These are phyloP conservation scores for Pachypanchax playfairii DNA, from an alignment of 2,113 vertebrate genomes.

Conservation along the genomic window DNA sequence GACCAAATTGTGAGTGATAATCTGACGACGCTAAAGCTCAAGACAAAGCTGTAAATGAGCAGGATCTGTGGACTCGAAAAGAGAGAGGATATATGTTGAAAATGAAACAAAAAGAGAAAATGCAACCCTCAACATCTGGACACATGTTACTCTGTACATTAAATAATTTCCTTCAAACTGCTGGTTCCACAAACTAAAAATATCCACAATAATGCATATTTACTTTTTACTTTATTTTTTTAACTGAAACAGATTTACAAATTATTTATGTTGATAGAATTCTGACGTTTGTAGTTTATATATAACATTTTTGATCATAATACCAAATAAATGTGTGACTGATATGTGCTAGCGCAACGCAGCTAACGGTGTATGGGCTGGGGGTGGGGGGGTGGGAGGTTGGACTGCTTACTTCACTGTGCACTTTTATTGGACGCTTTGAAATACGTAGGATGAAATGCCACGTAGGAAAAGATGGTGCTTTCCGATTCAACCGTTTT, in stretches of 20 bases:
- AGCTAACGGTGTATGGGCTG: too few species aligned
- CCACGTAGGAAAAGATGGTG: too few species aligned
- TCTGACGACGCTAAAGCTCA: constrained; percentile 27
- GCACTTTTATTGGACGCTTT: too few species aligned
- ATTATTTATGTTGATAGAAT: not conserved
- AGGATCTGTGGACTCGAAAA: not conserved
- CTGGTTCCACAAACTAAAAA: not conserved
- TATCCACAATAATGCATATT: not conserved
- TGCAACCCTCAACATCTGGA: too few species aligned
- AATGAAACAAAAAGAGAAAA: not conserved
- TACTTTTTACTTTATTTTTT: not conserved
- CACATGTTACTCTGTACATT: not conserved
- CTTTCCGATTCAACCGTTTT: too few species aligned
- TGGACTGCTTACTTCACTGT: too few species aligned
- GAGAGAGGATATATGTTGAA: constrained; percentile 1
- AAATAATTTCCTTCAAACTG: constrained; percentile 2
- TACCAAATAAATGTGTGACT: too few species aligned
- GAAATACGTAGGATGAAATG: too few species aligned
- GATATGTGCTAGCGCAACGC: too few species aligned
- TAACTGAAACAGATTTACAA: constrained; percentile 3
- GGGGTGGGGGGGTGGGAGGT: too few species aligned
- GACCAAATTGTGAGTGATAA: constrained; percentile 44
- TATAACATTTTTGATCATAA: too few species aligned
- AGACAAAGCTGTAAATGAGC: constrained; percentile 32
- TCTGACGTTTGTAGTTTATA: too few species aligned